A percentile compares a stretch with the other conserved stretches of the same genome.
Conservation (phyloP, 2,888 invertebrate species). For the Hydrotaea diabolus region DNA sequence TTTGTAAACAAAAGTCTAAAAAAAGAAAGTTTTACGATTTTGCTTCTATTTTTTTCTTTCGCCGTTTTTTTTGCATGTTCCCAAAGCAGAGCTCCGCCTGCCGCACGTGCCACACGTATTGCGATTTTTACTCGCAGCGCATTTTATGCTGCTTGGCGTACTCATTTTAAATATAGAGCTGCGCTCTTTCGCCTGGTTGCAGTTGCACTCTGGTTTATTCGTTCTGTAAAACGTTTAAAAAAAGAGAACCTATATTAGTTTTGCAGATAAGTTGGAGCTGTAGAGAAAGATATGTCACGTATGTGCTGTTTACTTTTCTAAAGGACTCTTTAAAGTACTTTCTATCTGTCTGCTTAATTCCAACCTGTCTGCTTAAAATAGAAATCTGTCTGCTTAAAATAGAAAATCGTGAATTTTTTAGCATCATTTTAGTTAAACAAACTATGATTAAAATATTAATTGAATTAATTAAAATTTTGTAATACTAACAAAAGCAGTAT, state of each 20-base stretch:
- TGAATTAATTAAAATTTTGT: too few relatives aligned
- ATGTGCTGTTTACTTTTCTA: too few relatives aligned
- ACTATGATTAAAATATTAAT: too few relatives aligned
- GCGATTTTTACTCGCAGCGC: conserved; percentile 34
- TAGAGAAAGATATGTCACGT: background rate
- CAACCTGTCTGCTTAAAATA: too few relatives aligned
- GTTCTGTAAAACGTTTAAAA: background rate
- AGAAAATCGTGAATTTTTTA: too few relatives aligned
- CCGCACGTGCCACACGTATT: conserved; percentile 57
- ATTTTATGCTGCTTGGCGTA: conserved; percentile 37
- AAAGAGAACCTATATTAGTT: background rate
- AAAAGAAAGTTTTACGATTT: conserved; percentile 25
- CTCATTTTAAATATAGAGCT: conserved; percentile 18
- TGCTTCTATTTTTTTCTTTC: conserved; percentile 14
- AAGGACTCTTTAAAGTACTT: too few relatives aligned
- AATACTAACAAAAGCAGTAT: too few relatives aligned
- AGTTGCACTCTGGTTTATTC: conserved; percentile 47
- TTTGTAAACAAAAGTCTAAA: conserved; percentile 61
- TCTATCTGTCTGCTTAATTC: too few relatives aligned
- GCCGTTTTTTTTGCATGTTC: conserved; percentile 22
- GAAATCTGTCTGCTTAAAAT: too few relatives aligned
- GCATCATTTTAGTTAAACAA: too few relatives aligned
- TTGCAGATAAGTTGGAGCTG: background rate
- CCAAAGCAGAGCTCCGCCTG: conserved; percentile 67
- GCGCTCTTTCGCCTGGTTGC: conserved; percentile 1